Percentiles rank a stretch among this genome's conserved stretches.
phyloP scores from a whole-genome alignment of 2,113 vertebrate genomes.

The Phylloscopus trochiloides region DNA sequence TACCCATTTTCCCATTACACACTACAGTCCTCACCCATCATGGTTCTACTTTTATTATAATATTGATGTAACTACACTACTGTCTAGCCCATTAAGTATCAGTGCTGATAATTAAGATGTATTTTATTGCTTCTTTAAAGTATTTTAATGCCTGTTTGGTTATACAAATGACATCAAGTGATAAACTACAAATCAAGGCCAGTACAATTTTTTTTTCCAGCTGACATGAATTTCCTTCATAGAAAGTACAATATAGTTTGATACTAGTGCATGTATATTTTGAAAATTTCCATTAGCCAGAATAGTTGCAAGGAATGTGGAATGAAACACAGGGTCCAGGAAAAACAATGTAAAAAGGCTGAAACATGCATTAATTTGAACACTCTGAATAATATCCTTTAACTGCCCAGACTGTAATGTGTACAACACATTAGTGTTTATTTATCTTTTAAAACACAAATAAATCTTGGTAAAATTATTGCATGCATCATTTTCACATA shows the following conservation, averaged over 20 bases:
- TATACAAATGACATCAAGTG: neutral
- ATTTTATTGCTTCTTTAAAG: neutral
- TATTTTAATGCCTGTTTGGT: neutral
- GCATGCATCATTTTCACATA: neutral
- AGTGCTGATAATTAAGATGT: neutral
- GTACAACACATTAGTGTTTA: neutral
- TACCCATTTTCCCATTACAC: neutral
- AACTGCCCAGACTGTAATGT: conserved; percentile 8
- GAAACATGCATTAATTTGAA: conserved; percentile 41
- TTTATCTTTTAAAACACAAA: conserved; percentile 48
- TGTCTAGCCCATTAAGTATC: neutral
- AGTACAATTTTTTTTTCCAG: neutral
- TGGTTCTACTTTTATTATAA: neutral
- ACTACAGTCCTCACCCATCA: neutral
- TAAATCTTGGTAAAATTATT: conserved; percentile 28
- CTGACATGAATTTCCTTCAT: neutral
- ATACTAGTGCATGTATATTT: neutral
- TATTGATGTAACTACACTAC: neutral
- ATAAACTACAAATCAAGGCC: neutral
- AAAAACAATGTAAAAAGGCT: conserved; percentile 23
- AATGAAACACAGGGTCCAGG: neutral
- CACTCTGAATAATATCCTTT: neutral
- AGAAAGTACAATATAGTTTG: neutral
- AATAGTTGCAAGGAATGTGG: conserved; percentile 14
- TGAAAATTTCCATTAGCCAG: neutral